Conservation (phyloP, 2,797 vertebrate genomes). For the Sylvilagus floridanus region DNA sequence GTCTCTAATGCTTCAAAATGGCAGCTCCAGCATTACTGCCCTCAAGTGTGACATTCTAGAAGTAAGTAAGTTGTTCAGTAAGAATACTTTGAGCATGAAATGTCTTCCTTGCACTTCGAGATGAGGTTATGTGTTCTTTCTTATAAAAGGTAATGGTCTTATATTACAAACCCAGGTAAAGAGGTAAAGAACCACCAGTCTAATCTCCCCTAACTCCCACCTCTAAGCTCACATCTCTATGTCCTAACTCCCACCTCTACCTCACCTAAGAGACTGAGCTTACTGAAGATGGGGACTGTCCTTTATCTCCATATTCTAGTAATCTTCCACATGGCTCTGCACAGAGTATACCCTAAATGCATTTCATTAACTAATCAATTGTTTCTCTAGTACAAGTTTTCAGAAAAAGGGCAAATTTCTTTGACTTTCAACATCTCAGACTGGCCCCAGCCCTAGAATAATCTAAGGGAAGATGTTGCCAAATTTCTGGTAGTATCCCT, state of each 20-base stretch:
- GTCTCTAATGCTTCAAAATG: not conserved
- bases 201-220: not conserved
- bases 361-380: not conserved
- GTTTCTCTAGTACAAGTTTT: slow-evolving; percentile 9
- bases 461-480: not conserved
- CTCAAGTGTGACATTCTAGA: not conserved
- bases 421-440: not conserved
- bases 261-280: not conserved
- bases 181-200: not conserved
- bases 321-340: not conserved
- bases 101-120: not conserved
- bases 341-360: not conserved
- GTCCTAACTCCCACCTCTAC: not conserved
- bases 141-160: not conserved
- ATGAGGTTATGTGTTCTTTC: not conserved
- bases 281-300: not conserved
- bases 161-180: not conserved
- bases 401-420: slow-evolving; percentile 6
- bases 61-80: not conserved
- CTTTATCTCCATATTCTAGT: slow-evolving; percentile 67
- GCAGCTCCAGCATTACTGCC: not conserved
- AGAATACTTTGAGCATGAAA: not conserved
- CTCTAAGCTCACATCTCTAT: no score
- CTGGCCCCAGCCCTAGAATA: not conserved
- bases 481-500: not conserved